Conservation (phyloP, 30 jellyfish, hydroid and myxozoan species). For the Sanderia malayensis region DNA sequence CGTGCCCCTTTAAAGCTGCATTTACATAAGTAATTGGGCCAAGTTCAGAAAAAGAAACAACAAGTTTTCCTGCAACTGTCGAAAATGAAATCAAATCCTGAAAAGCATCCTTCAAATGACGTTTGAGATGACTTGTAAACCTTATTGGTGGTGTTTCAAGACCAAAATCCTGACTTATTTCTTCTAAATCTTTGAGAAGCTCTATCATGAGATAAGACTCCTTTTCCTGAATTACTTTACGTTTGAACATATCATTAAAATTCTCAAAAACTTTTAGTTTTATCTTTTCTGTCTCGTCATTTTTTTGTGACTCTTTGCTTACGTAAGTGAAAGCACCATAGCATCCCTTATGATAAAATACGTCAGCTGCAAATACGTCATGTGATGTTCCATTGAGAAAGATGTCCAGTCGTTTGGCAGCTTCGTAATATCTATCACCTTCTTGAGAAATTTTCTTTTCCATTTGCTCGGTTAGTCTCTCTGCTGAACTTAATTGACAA, state of each 20-base stretch:
- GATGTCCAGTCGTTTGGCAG: conserved; percentile 22
- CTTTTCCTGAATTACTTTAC: conserved; percentile 14
- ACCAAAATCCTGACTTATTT: conserved; percentile 11
- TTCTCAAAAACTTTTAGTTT: conserved; percentile 17
- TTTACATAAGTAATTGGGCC: conserved; percentile 3
- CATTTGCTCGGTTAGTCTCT: conserved; percentile 25
- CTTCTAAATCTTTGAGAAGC: conserved; percentile 4
- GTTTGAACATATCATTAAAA: no score
- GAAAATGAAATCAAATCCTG: conserved; percentile 16
- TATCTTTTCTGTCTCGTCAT: background rate
- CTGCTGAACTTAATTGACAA: conserved; percentile 38
- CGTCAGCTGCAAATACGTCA: conserved; percentile 33
- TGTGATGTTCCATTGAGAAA: conserved; percentile 22
- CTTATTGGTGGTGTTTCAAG: conserved; percentile 24
- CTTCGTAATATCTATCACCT: conserved; percentile 13
- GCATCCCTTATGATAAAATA: conserved; percentile 10
- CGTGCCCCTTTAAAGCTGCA: conserved; percentile 2
- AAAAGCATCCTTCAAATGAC: conserved; percentile 16
- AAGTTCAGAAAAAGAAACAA: background rate
- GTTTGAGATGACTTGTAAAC: background rate
- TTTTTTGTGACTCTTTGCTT: background rate
- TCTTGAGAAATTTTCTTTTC: conserved; percentile 9
- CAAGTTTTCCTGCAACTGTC: background rate
- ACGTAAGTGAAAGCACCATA: conserved; percentile 3
- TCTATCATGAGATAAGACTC: conserved; percentile 27